Evolutionary conservation across 2,888 invertebrate species (phyloP), one percentile per base, ranked within the genome.

Genomic region (Congeria kusceri): DNA sequence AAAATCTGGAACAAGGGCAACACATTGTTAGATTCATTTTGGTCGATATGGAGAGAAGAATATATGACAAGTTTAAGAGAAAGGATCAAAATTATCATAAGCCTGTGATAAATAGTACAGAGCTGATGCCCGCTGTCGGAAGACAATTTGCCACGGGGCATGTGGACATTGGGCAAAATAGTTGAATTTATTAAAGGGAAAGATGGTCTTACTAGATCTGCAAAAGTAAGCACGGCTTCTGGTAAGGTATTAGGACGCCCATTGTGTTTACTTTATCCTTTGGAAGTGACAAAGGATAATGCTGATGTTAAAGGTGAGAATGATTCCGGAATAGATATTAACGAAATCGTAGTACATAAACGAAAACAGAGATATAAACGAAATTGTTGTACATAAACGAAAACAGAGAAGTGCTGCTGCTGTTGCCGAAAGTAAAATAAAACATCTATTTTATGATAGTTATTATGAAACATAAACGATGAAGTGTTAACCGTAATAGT

Each of bases 1-100:
- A 61, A 28, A 29, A 27, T 61, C 11, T 61, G 61, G 61, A 61
- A 27, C 15, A 61, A 61, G 20, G 61, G 61, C 2, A 9, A 61
- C 7, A 29, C 15, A 29, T 32, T 61, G 7, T 32, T 61, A 3
- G 32, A 61, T 18, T 11, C 29, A 29, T 61, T 61, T 18, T 61
- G 61, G 61, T 7, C 9, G 2, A 61, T 61, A 13, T 61, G 61
- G 61, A 27, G 32, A 61, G 32, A 27, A 11, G 61, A 61, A 29
- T 61, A 61, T 20, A n/a, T 61, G 2, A 7, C 15, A 29, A 61
- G 61, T 32, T 61, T 61, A 9, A 7, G 61, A 61, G 61, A 61
- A 61, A 59, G 61, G 61, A 27, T 5, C 2, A 18, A 27, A 61
- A 32, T 61, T 5, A 61, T 61, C 28, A 29, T 4, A 29, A 27